A percentile compares a stretch with the other conserved stretches of the same genome.
Conservation (phyloP, 2,797 vertebrate species). For the Fringilla coelebs region DNA sequence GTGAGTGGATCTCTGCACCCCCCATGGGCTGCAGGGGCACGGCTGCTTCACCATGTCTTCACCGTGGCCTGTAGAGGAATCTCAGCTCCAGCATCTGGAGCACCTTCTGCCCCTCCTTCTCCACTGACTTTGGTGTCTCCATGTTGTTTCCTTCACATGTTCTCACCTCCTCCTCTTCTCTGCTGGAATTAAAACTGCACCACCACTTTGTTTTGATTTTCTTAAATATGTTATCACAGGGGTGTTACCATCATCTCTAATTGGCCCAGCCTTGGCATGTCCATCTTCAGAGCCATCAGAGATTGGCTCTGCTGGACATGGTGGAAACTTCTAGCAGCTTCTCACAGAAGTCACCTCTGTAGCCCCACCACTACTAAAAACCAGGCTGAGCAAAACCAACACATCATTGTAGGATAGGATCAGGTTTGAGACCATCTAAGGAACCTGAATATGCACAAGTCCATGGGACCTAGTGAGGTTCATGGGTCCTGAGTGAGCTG, state of each 20-base stretch:
- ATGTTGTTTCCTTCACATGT: neutral
- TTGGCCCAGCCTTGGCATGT: neutral
- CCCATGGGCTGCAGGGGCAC: neutral
- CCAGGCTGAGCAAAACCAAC: neutral
- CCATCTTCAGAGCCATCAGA: neutral
- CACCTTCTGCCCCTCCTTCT: neutral
- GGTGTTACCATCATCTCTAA: neutral
- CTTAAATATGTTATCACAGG: neutral
- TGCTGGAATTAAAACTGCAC: neutral
- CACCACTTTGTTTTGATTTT: neutral
- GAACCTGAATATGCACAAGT: neutral
- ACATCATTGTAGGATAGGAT: neutral
- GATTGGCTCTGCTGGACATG: neutral
- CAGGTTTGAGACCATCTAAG: neutral
- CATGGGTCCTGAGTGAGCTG: neutral
- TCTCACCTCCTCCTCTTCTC: neutral
- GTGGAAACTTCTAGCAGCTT: neutral
- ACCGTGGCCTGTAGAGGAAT: neutral
- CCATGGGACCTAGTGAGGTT: neutral
- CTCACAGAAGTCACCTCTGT: neutral
- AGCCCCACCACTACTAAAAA: neutral
- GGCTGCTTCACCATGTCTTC: neutral
- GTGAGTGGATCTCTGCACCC: neutral
- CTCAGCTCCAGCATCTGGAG: rapidly evolving
- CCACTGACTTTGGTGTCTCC: neutral